Base-by-base conservation (phyloP, 2,888 invertebrate genomes). In the Bombyx huttoni region DNA sequence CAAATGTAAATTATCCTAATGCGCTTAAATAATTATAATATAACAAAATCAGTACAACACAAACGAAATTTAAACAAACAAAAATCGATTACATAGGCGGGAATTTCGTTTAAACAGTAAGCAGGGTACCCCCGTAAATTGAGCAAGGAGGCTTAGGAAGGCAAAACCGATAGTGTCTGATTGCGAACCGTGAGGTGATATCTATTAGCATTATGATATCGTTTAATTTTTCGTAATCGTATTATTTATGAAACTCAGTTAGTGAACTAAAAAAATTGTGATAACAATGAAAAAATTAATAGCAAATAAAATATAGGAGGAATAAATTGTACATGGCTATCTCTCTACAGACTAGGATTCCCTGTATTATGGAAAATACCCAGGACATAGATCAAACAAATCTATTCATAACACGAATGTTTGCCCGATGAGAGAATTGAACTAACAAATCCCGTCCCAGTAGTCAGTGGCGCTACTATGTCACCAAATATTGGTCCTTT, bases 41-140 rank as follows among this genome's bases (percentile, higher is more conserved):
- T 24, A 24, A 24, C 24, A 24, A 24, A 24, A 24, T 24, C 24
- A 24, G 24, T 24, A 40, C 40, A 40, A 40, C 6, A 40, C 40
- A 10, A 40, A 7, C 40, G 7, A 40, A 40, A 40, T 40, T 40
- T 40, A 40, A 40, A 40, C 40, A 40, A 40, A 40, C 40, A 40
- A 40, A 40, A 40, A 40, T 40, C 7, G 3, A 7, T 40, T 33
- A 50, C 12, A 13, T 46, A 8, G 7, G 46, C 13, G 46, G 46
- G 24, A 33, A 24, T 46, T 13, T 33, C 24, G 7, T 9, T n/a
- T 7, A 40, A 33, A n/a, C 8, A 33, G 45, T 49, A 48, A 13
- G 46, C 14, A 52, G 58, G 58, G 63, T 61, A 56, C 60, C 63
- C 61, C 68, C 67, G 62, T 70, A 71, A 70, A 70, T 67, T 64